Conservation (phyloP, 1,140 invertebrate genomes). For the Fopius arisanus region DNA sequence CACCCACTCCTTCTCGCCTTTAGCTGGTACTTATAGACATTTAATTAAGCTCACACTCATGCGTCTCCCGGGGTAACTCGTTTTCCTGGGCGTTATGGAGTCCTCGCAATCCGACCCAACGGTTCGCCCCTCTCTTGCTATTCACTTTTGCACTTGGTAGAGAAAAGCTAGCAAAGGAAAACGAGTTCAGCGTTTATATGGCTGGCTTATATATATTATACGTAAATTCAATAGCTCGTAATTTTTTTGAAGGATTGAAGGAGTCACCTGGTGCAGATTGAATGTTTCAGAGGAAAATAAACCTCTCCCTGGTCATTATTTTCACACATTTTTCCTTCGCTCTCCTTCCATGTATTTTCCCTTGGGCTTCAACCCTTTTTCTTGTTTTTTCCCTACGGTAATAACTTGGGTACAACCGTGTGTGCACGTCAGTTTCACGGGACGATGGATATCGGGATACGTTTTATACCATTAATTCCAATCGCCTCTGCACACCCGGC, state of each 20-base stretch:
- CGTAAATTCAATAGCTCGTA: constrained; percentile 18
- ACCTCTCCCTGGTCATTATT: neutral
- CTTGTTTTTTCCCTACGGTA: neutral
- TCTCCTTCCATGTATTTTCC: neutral
- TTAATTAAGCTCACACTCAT: constrained; percentile 23
- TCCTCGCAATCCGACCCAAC: neutral
- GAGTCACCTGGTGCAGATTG: neutral
- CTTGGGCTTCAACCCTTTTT: neutral
- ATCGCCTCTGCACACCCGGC: constrained; percentile 53
- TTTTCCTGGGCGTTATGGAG: neutral
- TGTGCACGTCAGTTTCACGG: constrained; percentile 11
- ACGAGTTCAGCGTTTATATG: neutral
- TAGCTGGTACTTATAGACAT: constrained; percentile 10
- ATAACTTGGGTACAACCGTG: neutral
- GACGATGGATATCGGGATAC: constrained; percentile 9
- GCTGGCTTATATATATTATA: neutral
- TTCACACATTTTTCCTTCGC: constrained; percentile 5
- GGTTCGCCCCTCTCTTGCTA: neutral
- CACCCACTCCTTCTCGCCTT: neutral
- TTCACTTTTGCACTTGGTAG: neutral
- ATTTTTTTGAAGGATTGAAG: neutral
- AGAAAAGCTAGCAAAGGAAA: neutral
- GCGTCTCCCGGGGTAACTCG: neutral
- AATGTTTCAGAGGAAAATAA: neutral
- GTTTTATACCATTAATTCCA: constrained; percentile 59